Conservation (phyloP, 1,140 invertebrate species). For the Phenacoccus solenopsis region DNA sequence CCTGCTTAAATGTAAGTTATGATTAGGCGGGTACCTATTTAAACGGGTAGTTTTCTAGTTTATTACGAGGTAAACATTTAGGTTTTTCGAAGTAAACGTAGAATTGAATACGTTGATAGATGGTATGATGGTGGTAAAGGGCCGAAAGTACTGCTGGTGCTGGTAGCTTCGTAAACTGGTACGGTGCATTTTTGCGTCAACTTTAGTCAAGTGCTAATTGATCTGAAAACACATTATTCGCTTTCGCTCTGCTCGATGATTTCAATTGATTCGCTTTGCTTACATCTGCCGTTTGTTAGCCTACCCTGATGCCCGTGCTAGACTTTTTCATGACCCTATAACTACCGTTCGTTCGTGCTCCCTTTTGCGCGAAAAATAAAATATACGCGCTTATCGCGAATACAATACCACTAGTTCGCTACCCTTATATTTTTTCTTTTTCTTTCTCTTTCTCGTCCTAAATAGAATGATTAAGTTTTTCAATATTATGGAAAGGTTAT, state of each 20-base stretch:
- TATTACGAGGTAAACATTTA: too few species aligned
- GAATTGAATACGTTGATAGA: too few species aligned
- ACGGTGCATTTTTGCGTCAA: too few species aligned
- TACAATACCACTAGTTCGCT: neutral
- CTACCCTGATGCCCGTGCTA: neutral
- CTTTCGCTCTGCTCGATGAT: neutral
- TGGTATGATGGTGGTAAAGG: too few species aligned
- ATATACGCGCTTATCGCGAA: neutral
- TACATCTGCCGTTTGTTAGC: neutral
- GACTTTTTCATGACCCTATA: neutral
- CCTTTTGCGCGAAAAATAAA: too few species aligned
- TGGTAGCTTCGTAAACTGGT: too few species aligned
- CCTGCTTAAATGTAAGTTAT: too few species aligned
- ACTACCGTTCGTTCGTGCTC: too few species aligned
- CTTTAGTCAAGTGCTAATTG: neutral
- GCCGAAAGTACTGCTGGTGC: too few species aligned
- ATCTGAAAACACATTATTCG: slow-evolving; percentile 7
- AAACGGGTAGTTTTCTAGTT: too few species aligned
- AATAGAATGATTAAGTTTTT: neutral
- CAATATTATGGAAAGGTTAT: neutral
- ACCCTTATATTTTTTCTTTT: neutral
- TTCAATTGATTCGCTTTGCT: neutral
- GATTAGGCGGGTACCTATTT: too few species aligned
- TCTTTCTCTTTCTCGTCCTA: neutral
- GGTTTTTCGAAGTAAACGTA: too few species aligned